Conservation (phyloP, 2,113 vertebrate species). For the Prunella fulvescens region DNA sequence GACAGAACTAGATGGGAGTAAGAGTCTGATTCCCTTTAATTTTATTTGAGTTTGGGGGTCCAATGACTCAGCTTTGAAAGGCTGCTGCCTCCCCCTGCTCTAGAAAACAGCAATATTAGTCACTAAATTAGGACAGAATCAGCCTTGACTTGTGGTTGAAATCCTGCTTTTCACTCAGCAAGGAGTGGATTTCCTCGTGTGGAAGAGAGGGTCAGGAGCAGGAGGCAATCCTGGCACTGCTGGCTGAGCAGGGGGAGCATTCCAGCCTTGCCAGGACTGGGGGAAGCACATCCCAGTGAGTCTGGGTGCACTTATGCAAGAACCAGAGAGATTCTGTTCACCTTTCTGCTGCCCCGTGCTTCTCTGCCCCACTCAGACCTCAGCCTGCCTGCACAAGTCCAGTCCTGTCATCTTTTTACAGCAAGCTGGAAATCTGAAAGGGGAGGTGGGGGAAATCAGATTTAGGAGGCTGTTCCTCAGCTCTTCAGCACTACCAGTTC, state of each 20-base stretch:
- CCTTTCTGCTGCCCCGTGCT: not conserved
- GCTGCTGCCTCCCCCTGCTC: not conserved
- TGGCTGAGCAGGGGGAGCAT: not conserved
- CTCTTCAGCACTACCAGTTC: not conserved
- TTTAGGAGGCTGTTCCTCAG: not conserved
- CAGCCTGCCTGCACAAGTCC: conserved; percentile 1
- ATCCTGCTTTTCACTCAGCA: not conserved
- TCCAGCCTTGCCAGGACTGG: not conserved
- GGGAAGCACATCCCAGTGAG: not conserved
- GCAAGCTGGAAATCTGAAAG: not conserved
- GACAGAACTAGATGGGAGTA: not conserved
- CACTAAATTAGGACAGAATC: not conserved
- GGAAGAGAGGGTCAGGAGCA: not conserved
- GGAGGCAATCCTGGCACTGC: not conserved
- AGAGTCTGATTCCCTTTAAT: not conserved
- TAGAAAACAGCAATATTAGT: not conserved
- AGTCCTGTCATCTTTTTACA: not conserved
- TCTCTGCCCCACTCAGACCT: not conserved
- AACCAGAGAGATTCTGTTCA: not conserved
- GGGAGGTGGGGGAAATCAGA: not conserved
- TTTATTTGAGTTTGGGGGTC: not conserved
- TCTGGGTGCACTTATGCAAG: not conserved
- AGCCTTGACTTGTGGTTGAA: not conserved
- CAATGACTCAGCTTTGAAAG: not conserved
- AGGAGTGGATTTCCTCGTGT: not conserved